Conservation (phyloP, 1,140 invertebrate species). For the Lepidurus packardi region DNA sequence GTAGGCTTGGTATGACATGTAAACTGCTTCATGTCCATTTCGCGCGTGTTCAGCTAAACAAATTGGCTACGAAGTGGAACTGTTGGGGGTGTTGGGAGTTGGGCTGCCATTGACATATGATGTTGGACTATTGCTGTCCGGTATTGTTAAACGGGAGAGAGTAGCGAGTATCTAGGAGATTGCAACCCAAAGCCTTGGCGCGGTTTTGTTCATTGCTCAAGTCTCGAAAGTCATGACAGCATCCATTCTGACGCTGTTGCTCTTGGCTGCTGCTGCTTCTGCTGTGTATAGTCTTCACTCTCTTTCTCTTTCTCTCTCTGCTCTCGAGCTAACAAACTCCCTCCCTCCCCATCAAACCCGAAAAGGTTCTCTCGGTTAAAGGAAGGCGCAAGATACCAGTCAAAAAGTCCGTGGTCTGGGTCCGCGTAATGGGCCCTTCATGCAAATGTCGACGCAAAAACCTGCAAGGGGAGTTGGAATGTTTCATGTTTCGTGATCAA, state of each 20-base stretch:
- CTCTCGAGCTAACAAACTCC: slow-evolving; percentile 27
- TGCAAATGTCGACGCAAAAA: slow-evolving; percentile 21
- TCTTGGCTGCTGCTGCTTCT: slow-evolving; percentile 15
- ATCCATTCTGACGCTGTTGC: slow-evolving; percentile 6
- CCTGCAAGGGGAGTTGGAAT: slow-evolving; percentile 14
- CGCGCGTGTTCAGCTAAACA: background rate
- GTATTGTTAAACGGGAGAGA: slow-evolving; percentile 1
- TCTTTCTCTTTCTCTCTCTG: slow-evolving; percentile 12
- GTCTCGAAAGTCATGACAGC: slow-evolving; percentile 24
- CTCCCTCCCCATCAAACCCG: background rate
- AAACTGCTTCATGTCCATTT: background rate
- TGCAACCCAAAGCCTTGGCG: slow-evolving; percentile 12
- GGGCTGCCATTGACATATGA: slow-evolving; percentile 18
- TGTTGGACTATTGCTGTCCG: background rate
- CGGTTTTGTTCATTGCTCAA: slow-evolving; percentile 23
- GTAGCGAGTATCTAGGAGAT: background rate
- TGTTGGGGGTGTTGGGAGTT: slow-evolving; percentile 21
- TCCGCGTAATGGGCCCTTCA: slow-evolving; percentile 13
- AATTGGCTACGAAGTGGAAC: slow-evolving; percentile 14
- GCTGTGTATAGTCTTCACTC: slow-evolving; percentile 24
- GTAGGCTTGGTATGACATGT: background rate
- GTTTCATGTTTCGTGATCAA: slow-evolving; percentile 22
- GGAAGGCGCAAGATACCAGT: slow-evolving; percentile 24
- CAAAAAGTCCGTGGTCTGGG: background rate
- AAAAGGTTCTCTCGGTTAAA: slow-evolving; percentile 20